Percentiles rank a stretch among this genome's conserved stretches.
Evolutionary conservation across 2,888 invertebrate genomes (phyloP).

Genomic region (Amphimallon solstitiale): DNA sequence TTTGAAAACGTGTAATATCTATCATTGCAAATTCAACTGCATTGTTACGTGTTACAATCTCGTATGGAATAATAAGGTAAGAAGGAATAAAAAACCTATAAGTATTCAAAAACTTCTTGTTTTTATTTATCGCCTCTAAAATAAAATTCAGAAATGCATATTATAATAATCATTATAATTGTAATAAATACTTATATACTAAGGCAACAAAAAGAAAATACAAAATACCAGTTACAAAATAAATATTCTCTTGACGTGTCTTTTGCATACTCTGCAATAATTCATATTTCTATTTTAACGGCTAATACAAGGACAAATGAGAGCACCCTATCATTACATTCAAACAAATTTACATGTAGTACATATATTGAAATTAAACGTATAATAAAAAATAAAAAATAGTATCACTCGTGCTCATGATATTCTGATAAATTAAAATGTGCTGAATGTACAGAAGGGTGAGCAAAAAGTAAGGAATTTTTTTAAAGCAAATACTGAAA

Average conservation of each 20-base stretch:
- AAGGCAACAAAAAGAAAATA: constrained; percentile 9
- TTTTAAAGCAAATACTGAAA: no score
- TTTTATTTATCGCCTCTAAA: constrained; percentile 25
- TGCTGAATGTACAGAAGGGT: no score
- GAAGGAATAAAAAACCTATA: background rate
- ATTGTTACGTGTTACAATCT: background rate
- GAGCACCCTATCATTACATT: constrained; percentile 6
- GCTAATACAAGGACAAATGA: constrained; percentile 10
- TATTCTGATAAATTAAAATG: no score
- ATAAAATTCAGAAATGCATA: constrained; percentile 10
- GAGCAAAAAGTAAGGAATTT: no score
- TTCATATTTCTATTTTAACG: constrained; percentile 10
- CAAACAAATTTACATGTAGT: no score
- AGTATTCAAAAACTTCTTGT: constrained; percentile 4
- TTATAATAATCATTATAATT: background rate
- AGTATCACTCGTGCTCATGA: no score
- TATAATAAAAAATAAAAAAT: no score
- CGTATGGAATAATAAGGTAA: background rate
- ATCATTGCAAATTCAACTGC: no score
- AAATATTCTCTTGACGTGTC: background rate
- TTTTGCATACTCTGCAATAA: constrained; percentile 1
- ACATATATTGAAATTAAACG: no score
- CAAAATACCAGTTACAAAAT: background rate
- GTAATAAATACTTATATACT: constrained; percentile 18
- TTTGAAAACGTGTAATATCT: no score